Percentiles rank a stretch among this genome's conserved stretches.
phyloP scores from a whole-genome alignment of 2,797 vertebrate species.

The Gallirallus australis region DNA sequence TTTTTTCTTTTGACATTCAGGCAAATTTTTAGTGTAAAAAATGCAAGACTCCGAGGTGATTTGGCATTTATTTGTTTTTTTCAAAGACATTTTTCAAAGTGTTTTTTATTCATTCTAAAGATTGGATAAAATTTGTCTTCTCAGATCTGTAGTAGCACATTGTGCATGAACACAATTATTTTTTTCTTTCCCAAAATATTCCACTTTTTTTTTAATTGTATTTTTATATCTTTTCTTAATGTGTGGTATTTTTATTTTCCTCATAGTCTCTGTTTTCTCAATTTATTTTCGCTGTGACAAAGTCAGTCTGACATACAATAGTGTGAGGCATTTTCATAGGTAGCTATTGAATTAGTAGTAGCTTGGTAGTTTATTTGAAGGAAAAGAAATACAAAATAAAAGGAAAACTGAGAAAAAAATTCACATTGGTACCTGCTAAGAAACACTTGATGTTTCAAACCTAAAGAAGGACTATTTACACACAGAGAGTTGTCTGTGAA shows the following conservation, averaged over 20 bases:
- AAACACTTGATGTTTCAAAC: not conserved
- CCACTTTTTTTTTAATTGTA: not conserved
- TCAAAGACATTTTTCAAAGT: not conserved
- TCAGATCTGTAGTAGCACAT: not conserved
- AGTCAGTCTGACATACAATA: not conserved
- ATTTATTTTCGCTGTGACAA: not conserved
- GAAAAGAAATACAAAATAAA: not conserved
- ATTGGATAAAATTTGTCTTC: not conserved
- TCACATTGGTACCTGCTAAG: not conserved
- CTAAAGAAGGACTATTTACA: not conserved
- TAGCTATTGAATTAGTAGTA: not conserved
- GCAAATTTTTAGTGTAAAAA: not conserved
- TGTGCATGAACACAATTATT: not conserved
- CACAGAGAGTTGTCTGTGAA: accelerated
- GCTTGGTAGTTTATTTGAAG: not conserved
- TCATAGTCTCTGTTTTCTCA: not conserved
- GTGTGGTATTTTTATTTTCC: not conserved
- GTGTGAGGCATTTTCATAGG: not conserved
- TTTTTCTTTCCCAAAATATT: not conserved
- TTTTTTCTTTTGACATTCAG: not conserved
- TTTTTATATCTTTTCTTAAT: not conserved
- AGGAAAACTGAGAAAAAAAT: not conserved
- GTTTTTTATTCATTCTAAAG: not conserved
- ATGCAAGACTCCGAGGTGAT: not conserved
- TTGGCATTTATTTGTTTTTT: not conserved